Evolutionary conservation across 2,797 vertebrate species (phyloP).

Genomic region (Falco berigora): DNA sequence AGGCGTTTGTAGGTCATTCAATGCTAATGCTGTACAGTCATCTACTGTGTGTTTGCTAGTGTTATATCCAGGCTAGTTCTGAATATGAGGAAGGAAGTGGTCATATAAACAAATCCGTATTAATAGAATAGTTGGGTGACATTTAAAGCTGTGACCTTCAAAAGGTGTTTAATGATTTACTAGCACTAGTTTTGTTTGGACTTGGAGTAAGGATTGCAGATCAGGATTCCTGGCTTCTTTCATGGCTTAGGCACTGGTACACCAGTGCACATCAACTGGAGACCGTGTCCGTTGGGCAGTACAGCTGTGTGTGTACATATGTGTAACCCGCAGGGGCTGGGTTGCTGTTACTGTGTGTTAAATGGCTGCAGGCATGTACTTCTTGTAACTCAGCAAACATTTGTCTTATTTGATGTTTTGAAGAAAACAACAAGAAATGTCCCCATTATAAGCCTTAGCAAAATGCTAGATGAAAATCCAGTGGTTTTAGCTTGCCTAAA

Average conservation of each 20-base stretch:
- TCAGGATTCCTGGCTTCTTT: neutral
- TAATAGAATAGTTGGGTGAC: neutral
- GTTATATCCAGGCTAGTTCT: neutral
- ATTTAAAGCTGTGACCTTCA: constrained; percentile 5
- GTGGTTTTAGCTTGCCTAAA: neutral
- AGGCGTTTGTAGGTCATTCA: neutral
- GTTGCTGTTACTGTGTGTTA: neutral
- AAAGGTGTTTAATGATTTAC: neutral
- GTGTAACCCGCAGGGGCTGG: fast-evolving
- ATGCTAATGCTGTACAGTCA: neutral
- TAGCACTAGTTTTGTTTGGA: neutral
- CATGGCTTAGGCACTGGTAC: neutral
- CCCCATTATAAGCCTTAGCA: neutral
- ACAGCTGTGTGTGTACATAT: neutral
- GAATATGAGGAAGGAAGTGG: neutral
- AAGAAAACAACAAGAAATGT: neutral
- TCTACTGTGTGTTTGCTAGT: neutral
- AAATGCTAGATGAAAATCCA: neutral
- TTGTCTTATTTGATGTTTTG: neutral
- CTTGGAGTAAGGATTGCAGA: neutral
- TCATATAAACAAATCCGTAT: neutral
- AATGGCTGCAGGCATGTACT: neutral
- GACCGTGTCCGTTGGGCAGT: neutral
- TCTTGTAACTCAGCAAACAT: neutral
- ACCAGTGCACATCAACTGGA: neutral